These are phyloP conservation scores for Dunckerocampus dactyliophorus DNA, from an alignment of 2,113 vertebrate species.

Conservation along the genomic window DNA sequence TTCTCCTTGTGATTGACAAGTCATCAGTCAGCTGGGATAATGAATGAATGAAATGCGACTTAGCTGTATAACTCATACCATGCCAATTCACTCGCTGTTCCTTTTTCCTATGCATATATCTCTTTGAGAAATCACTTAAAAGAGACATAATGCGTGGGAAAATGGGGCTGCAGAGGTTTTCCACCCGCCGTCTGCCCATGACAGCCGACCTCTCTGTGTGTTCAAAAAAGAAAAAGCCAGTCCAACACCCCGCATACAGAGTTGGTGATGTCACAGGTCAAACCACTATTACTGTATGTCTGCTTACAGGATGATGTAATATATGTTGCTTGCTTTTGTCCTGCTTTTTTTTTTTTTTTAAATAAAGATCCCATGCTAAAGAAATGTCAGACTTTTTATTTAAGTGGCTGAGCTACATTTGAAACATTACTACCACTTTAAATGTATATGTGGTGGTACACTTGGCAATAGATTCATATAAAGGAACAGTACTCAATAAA, in stretches of 20 bases:
- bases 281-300: too few relatives aligned
- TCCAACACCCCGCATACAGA: too few relatives aligned
- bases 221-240: background rate
- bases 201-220: background rate
- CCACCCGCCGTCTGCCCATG: conserved; percentile 19
- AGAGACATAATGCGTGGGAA: conserved; percentile 99
- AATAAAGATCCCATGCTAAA: conserved; percentile 27
- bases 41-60: too few relatives aligned
- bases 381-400: background rate
- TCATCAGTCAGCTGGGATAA: background rate
- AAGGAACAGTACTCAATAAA: conserved; percentile 33
- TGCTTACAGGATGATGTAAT: background rate
- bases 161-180: conserved; percentile 85
- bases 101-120: conserved; percentile 99
- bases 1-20: background rate
- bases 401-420: background rate
- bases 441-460: conserved; percentile 26
- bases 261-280: too few relatives aligned
- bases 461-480: conserved; percentile 38
- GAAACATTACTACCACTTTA: background rate
- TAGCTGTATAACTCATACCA: too few relatives aligned
- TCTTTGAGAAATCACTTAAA: conserved; percentile 91
- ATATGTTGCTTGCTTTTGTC: background rate
- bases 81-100: conserved; percentile 77
- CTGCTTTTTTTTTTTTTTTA: background rate